Base-by-base conservation (phyloP, 2,888 invertebrate genomes). In the Rhodophaea formosa region DNA sequence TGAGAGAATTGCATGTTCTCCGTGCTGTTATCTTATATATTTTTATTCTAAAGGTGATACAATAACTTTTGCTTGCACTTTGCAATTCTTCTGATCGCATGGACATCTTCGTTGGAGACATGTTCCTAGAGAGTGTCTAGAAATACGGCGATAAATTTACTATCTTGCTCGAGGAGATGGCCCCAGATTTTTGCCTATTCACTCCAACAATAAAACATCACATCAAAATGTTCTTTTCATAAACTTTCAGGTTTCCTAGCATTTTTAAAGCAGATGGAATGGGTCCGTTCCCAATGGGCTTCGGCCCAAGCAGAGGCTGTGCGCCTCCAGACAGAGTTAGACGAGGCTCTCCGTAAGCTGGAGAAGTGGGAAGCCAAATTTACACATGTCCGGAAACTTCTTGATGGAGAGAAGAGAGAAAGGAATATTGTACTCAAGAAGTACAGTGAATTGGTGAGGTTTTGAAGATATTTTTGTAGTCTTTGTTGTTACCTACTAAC, bases 361-460 rank as follows among this genome's bases (percentile, higher is more conserved):
- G 93, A 94, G 6, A 95, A 95, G 69, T 92, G 96, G 70, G 96
- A 97, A 71, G 94, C 94, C 3, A 96, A 97, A 78, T 92, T 98
- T 62, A 94, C 94, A 67, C 95, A 96, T 80, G 96, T 96, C 0
- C 92, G 97, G 57, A 95, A 95, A 67, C 90, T 97, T 44, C 87
- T 97, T 0, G 97, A 97, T 70, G 93, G 94, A 61, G 97, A 97
- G 74, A 95, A 95, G 69, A 93, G 94, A 62, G 93, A 93, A 56
- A 90, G 96, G 16, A 93, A 94, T 58, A 92, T 92, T 68, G 94
- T 94, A 0, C 94, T 96, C 79, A 92, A 94, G 63, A 96, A 97
- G 59, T 93, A 95, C 62, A 94, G 94, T 80, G 92, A 93, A 71
- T 86, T 96, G 92, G 96, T 96, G 82, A 81, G 85, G 67, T 49